Evolutionary conservation across 2,888 invertebrate genomes (phyloP).

Genomic region (Noctuana brunneofusca): DNA sequence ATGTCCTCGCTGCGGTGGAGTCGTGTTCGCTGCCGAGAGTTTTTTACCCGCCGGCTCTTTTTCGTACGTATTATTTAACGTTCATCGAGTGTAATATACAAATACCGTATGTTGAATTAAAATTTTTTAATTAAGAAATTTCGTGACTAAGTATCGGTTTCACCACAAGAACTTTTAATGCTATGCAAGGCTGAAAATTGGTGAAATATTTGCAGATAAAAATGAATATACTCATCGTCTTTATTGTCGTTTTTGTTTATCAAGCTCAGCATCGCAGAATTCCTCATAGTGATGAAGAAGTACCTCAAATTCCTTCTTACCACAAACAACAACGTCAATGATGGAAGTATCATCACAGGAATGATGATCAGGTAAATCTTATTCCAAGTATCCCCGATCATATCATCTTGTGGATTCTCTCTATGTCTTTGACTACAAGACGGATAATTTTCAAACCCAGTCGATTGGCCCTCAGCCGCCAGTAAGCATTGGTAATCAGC

Average conservation of each 20-base stretch:
- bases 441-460: slow-evolving; percentile 43
- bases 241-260: slow-evolving; percentile 69
- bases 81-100: no score
- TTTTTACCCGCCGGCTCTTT: no score
- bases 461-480: slow-evolving; percentile 45
- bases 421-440: slow-evolving; percentile 47
- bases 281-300: slow-evolving; percentile 82
- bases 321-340: slow-evolving; percentile 46
- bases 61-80: no score
- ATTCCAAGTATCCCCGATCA: slow-evolving; percentile 40
- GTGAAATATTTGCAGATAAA: background rate
- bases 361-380: slow-evolving; percentile 49
- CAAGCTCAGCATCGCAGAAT: slow-evolving; percentile 80
- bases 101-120: no score
- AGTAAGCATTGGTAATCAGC: slow-evolving; percentile 52
- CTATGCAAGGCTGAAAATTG: no score
- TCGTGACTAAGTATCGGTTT: no score
- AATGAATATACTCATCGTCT: slow-evolving; percentile 54
- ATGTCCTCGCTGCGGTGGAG: no score
- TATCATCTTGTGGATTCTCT: slow-evolving; percentile 38
- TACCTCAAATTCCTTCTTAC: slow-evolving; percentile 82
- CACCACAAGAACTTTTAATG: no score
- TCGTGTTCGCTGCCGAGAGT: no score
- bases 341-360: slow-evolving; percentile 50
- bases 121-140: no score